phyloP scores from a whole-genome alignment of 2,797 vertebrate species.

The Octomys mimax region DNA sequence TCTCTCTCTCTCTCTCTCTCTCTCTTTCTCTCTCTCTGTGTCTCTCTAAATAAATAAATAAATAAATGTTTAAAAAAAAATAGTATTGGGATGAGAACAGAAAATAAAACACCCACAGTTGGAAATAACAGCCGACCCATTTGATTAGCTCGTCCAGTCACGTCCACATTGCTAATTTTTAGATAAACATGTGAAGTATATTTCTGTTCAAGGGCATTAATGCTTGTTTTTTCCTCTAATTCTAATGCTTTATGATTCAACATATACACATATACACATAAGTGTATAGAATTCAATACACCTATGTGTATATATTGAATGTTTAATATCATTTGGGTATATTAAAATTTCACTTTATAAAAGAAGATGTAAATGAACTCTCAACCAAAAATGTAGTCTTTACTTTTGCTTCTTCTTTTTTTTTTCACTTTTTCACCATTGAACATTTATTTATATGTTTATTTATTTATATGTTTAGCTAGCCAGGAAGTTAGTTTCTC shows the following conservation, averaged over 20 bases:
- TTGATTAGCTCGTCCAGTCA: not conserved
- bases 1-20: no score
- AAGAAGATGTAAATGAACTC: not conserved
- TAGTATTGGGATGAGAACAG: not conserved
- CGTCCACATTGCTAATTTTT: not conserved
- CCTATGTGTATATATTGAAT: no score
- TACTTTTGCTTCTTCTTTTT: not conserved
- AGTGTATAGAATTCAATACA: no score
- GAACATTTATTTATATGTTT: not conserved
- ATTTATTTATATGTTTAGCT: not conserved
- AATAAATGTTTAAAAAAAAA: no score
- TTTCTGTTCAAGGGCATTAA: not conserved
- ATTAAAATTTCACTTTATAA: not conserved
- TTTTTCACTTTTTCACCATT: not conserved
- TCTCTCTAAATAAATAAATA: no score
- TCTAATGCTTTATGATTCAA: not conserved
- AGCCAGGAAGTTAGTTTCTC: not conserved
- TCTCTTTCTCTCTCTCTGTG: no score
- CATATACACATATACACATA: no score
- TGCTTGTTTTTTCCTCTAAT: not conserved
- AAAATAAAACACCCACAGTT: not conserved
- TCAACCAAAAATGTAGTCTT: not conserved
- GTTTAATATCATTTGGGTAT: not conserved
- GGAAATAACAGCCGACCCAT: not conserved
- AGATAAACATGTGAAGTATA: not conserved